These are phyloP conservation scores for Eulithis prunata DNA, from an alignment of 2,888 invertebrate genomes.

Conservation along the genomic window DNA sequence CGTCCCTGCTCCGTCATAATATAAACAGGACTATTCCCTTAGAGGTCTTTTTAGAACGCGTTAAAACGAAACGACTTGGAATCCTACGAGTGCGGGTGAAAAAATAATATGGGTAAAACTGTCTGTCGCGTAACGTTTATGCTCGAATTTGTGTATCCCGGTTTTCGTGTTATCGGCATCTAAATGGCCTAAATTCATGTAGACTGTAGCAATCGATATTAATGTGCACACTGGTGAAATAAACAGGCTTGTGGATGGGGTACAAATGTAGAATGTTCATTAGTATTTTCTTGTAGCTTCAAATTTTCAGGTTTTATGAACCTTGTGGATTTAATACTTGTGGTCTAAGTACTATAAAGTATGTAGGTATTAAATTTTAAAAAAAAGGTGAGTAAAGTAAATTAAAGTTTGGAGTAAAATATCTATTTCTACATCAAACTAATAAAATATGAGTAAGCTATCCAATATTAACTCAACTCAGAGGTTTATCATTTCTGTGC, in stretches of 20 bases:
- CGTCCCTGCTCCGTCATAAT: constrained; percentile 11
- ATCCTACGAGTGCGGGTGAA: constrained; percentile 60
- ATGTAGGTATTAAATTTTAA: too few species aligned
- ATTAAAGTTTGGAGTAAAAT: too few species aligned
- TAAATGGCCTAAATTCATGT: constrained; percentile 39
- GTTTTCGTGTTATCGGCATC: constrained; percentile 45
- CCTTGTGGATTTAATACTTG: too few species aligned
- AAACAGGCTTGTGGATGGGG: constrained; percentile 1
- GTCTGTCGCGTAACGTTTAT: constrained; percentile 48
- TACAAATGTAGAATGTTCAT: constrained; percentile 2
- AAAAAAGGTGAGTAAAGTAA: too few species aligned
- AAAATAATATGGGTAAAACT: constrained; percentile 56
- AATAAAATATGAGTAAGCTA: too few species aligned
- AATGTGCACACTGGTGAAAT: constrained; percentile 31
- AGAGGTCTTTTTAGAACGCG: constrained; percentile 68
- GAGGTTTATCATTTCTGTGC: too few species aligned
- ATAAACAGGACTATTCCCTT: constrained; percentile 14
- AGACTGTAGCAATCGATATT: constrained; percentile 33
- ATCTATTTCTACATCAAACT: too few species aligned
- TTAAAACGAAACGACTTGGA: constrained; percentile 67
- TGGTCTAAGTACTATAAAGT: too few species aligned
- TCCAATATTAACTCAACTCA: too few species aligned
- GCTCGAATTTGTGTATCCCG: constrained; percentile 48
- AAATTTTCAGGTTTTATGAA: neutral
- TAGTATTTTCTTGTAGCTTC: neutral